These are phyloP conservation scores for Helicoverpa armigera DNA, from an alignment of 1,140 invertebrate species.

Conservation along the genomic window DNA sequence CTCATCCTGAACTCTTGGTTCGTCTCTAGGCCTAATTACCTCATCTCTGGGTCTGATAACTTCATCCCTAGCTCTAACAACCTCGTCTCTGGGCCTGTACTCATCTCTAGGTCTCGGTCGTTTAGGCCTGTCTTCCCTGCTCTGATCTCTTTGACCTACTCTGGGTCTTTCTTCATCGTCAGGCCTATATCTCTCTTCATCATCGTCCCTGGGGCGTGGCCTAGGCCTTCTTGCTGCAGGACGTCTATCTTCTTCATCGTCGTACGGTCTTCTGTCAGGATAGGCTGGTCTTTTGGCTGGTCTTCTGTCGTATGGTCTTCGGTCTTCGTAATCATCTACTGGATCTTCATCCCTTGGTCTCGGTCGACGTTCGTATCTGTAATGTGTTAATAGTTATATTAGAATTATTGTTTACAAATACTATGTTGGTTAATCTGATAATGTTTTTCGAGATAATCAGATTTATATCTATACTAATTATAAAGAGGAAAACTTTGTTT, in stretches of 20 bases:
- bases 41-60: slow-evolving; percentile 62
- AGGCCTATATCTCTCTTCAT: slow-evolving; percentile 65
- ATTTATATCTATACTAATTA: no score
- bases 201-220: slow-evolving; percentile 70
- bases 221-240: slow-evolving; percentile 56
- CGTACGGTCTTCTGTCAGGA: slow-evolving; percentile 64
- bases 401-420: neutral
- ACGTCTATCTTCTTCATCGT: slow-evolving; percentile 66
- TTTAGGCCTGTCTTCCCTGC: slow-evolving; percentile 51
- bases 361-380: slow-evolving; percentile 80
- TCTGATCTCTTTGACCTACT: slow-evolving; percentile 51
- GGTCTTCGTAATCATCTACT: slow-evolving; percentile 85
- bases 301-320: slow-evolving; percentile 71
- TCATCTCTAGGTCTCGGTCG: slow-evolving; percentile 59
- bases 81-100: slow-evolving; percentile 60
- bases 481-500: no score
- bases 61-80: slow-evolving; percentile 62
- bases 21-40: slow-evolving; percentile 57
- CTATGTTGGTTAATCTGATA: no score
- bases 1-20: slow-evolving; percentile 66
- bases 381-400: slow-evolving; percentile 46
- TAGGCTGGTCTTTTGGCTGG: slow-evolving; percentile 63
- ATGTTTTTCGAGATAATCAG: no score
- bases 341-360: slow-evolving; percentile 76
- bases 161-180: slow-evolving; percentile 66